Conservation (phyloP, 1,140 invertebrate genomes). For the Matsumurasca onukii region DNA sequence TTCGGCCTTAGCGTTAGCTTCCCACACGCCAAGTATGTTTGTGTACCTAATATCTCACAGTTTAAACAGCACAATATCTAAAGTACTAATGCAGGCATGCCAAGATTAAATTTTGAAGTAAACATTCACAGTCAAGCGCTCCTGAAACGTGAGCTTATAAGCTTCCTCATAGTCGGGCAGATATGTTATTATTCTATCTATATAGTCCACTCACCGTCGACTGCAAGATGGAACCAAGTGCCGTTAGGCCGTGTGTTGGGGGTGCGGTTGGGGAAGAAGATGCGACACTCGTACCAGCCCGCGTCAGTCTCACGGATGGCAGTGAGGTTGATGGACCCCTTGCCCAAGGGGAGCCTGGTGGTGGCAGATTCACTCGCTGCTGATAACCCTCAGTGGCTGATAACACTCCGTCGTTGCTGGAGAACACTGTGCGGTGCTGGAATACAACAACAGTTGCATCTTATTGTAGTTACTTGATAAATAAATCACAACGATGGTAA, state of each 20-base stretch:
- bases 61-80: no score
- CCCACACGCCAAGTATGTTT: no score
- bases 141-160: no score
- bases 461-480: not conserved
- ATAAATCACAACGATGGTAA: not conserved
- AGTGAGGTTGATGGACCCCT: constrained; percentile 86
- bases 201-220: constrained; percentile 70
- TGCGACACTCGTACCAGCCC: constrained; percentile 89
- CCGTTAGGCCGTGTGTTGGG: constrained; percentile 81
- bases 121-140: no score
- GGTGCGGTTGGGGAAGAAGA: constrained; percentile 84
- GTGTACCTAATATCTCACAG: no score
- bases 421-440: constrained; percentile 69
- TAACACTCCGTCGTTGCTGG: constrained; percentile 77
- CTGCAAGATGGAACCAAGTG: constrained; percentile 83
- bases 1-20: no score
- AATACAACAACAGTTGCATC: not conserved
- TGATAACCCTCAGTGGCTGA: constrained; percentile 69
- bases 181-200: no score
- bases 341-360: constrained; percentile 56
- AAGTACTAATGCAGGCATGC: no score
- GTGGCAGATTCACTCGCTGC: constrained; percentile 63
- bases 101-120: no score
- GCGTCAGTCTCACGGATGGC: constrained; percentile 84
- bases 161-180: no score